A percentile compares a stretch with the other conserved stretches of the same genome.
Conservation (phyloP, 2,888 invertebrate genomes). For the Flexamia atlantica region DNA sequence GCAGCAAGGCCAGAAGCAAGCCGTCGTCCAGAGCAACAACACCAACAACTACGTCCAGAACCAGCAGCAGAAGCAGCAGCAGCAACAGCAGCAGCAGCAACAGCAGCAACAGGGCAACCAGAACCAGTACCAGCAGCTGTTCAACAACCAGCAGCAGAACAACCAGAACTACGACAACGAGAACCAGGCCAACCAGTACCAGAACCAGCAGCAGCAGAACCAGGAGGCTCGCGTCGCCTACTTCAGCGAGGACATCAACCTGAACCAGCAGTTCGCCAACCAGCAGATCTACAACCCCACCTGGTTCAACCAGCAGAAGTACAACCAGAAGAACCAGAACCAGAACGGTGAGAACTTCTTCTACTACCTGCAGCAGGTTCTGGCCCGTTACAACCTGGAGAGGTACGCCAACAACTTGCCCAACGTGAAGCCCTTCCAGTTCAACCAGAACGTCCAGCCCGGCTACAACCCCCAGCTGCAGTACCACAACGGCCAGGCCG, state of each 20-base stretch:
- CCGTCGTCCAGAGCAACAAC: conserved; percentile 42
- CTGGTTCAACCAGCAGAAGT: conserved; percentile 65
- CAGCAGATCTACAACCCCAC: conserved; percentile 81
- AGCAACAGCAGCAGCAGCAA: conserved; percentile 33
- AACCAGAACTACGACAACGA: conserved; percentile 61
- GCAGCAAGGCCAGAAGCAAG: conserved; percentile 60
- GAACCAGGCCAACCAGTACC: conserved; percentile 48
- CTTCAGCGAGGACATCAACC: conserved; percentile 85
- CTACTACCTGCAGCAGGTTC: conserved; percentile 82
- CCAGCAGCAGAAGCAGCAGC: conserved; percentile 50
- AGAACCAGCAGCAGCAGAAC: conserved; percentile 70
- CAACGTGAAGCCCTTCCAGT: conserved; percentile 75
- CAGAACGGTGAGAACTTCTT: conserved; percentile 72
- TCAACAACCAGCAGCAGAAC: conserved; percentile 41
- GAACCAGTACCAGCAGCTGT: conserved; percentile 44
- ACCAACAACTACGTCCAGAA: conserved; percentile 49
- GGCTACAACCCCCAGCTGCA: conserved; percentile 80
- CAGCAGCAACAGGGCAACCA: conserved; percentile 25
- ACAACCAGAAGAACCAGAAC: conserved; percentile 57
- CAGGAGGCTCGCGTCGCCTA: conserved; percentile 81
- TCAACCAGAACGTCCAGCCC: conserved; percentile 72
- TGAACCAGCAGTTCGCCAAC: conserved; percentile 80
- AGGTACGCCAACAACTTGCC: conserved; percentile 77
- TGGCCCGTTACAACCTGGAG: conserved; percentile 79
- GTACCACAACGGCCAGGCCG: conserved; percentile 78